phyloP scores from a whole-genome alignment of 2,888 invertebrate genomes.

The Microctonus hyperodae region DNA sequence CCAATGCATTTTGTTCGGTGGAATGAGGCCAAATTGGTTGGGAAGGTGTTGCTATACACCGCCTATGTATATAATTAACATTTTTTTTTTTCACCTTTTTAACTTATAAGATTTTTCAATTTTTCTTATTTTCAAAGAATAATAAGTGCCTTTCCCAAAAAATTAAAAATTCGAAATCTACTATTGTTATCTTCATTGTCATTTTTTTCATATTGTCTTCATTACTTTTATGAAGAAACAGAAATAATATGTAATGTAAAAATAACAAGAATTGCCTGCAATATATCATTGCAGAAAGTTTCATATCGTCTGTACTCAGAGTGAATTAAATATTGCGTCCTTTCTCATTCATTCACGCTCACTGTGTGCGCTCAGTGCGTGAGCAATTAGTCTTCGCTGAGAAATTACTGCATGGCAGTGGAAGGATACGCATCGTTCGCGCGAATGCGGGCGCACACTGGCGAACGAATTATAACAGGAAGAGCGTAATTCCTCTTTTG shows the following conservation, averaged over 20 bases:
- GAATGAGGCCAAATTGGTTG: conserved; percentile 1
- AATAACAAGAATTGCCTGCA: not conserved
- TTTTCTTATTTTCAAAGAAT: no score
- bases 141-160: not conserved
- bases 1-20: not conserved
- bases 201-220: no score
- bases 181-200: no score
- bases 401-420: conserved; percentile 48
- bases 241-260: not conserved
- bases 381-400: conserved; percentile 53
- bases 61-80: conserved; percentile 11
- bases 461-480: conserved; percentile 47
- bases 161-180: not conserved
- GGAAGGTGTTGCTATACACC: conserved; percentile 1
- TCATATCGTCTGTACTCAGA: conserved; percentile 37
- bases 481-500: conserved; percentile 51
- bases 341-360: conserved; percentile 37
- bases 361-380: conserved; percentile 46
- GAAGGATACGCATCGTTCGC: conserved; percentile 53
- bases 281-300: conserved; percentile 33
- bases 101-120: not conserved
- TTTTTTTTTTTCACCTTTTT: not conserved
- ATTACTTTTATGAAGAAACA: no score
- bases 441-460: not conserved
- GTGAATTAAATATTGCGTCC: conserved; percentile 41